phyloP scores from a whole-genome alignment of 2,113 vertebrate species.

The Psophia crepitans region DNA sequence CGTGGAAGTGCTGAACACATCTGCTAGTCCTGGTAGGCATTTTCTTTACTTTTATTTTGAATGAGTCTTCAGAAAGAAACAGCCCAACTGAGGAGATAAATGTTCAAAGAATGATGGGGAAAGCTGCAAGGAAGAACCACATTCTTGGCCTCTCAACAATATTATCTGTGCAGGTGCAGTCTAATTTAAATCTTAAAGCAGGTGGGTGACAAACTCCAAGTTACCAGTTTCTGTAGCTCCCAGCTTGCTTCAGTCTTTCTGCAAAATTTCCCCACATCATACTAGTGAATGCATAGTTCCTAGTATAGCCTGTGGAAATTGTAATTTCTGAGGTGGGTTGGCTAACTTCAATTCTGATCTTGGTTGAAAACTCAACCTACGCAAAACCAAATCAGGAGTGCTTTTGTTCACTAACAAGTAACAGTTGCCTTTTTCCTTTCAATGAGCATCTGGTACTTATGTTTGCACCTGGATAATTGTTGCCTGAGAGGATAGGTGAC shows the following conservation, averaged over 20 bases:
- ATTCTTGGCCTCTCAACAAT: not conserved
- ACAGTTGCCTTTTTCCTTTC: not conserved
- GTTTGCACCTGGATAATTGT: constrained; percentile 44
- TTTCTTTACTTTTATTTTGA: not conserved
- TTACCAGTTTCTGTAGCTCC: not conserved
- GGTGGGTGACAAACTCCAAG: not conserved
- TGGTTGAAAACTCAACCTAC: not conserved
- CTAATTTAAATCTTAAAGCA: not conserved
- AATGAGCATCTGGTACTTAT: constrained; percentile 10
- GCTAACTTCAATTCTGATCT: not conserved
- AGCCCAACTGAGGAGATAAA: not conserved
- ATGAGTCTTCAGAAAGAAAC: not conserved
- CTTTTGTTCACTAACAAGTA: not conserved
- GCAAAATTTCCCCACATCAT: not conserved
- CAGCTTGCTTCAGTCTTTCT: not conserved
- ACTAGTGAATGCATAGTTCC: not conserved
- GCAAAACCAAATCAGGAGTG: not conserved
- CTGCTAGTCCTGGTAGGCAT: not conserved
- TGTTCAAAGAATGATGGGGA: not conserved
- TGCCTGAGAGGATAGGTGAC: not conserved
- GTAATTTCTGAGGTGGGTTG: not conserved
- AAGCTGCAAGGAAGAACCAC: not conserved
- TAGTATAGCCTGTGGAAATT: not conserved
- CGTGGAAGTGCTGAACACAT: not conserved
- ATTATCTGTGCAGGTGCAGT: not conserved